Base-by-base conservation (phyloP, 2,888 invertebrate genomes). In the Campoplex capitator region DNA sequence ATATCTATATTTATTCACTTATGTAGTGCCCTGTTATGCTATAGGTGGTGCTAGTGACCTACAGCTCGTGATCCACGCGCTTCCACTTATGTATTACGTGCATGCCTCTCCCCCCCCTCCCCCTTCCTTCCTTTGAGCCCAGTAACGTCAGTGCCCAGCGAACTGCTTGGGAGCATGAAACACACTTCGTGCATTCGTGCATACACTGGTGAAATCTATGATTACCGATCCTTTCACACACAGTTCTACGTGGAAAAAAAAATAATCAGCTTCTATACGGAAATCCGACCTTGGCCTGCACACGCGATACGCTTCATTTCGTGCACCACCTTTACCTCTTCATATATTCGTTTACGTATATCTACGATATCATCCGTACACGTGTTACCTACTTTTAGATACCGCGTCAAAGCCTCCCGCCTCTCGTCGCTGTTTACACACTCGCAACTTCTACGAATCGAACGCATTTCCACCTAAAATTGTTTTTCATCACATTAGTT, bases 261-360 rank as follows among this genome's bases (percentile, higher is more conserved):
- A 70, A 54, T 48, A 78, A 70, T 76, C 45, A 62, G 23, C 28
- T 2, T 2, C 13, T 45, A n/a, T 23, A 54, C 58, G 18, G 38
- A 62, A 18, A 62, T 16, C 65, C 65, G 80, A 77, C 86, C 86
- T 86, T 86, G 83, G 77, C 83, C 73, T 51, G 78, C 32, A 58
- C 86, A 74, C 82, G 86, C 80, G 83, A 86, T 76, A 70, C 74
- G 68, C 68, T 82, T 67, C 73, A 28, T 58, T 78, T 51, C 58
- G 56, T 67, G 76, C 70, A 73, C 51, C 65, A 32, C 54, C 51
- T 77, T 38, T 38, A 38, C 6, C 6, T 48, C 67, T 35, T 38
- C 13, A 42, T 54, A 62, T 35, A 77, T 71, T n/a, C 32, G 35
- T 58, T 51, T 70, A 23, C 28, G 38, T 38, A 38, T 38, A 38